Evolutionary conservation across 2,797 vertebrate species (phyloP).

Genomic region (Podargus strigoides): DNA sequence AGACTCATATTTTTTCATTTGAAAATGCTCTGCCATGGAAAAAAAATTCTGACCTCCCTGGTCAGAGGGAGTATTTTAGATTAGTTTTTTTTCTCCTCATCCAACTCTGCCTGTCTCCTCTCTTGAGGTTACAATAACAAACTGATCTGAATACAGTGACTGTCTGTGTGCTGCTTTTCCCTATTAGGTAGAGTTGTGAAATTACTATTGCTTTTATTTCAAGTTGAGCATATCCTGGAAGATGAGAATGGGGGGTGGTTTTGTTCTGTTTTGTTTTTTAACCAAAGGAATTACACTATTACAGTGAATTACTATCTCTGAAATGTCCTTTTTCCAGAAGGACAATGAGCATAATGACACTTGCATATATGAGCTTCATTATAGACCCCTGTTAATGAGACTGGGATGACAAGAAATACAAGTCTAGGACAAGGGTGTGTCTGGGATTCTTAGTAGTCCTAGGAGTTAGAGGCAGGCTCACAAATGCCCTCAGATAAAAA

Average conservation of each 20-base stretch:
- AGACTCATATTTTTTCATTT: not conserved
- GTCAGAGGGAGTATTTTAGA: not conserved
- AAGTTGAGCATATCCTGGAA: not conserved
- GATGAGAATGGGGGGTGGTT: not conserved
- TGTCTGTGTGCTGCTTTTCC: not conserved
- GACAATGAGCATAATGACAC: not conserved
- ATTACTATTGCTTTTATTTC: conserved; percentile 53
- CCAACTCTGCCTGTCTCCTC: not conserved
- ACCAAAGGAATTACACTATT: conserved; percentile 1
- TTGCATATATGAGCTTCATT: not conserved
- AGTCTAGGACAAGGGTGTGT: not conserved
- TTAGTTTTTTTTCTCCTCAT: not conserved
- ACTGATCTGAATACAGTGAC: not conserved
- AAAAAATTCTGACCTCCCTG: not conserved
- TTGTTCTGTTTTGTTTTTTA: not conserved
- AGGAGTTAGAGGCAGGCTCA: not conserved
- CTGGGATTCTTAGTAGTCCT: not conserved
- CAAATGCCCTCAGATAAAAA: not conserved
- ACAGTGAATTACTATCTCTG: not conserved
- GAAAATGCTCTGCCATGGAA: not conserved
- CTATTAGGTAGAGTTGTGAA: conserved; percentile 14
- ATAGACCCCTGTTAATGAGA: not conserved
- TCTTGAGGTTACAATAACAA: not conserved
- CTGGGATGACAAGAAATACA: not conserved
- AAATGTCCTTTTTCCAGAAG: conserved; percentile 10